Base-by-base conservation (phyloP, 2,113 vertebrate genomes). In the Dunckerocampus dactyliophorus region DNA sequence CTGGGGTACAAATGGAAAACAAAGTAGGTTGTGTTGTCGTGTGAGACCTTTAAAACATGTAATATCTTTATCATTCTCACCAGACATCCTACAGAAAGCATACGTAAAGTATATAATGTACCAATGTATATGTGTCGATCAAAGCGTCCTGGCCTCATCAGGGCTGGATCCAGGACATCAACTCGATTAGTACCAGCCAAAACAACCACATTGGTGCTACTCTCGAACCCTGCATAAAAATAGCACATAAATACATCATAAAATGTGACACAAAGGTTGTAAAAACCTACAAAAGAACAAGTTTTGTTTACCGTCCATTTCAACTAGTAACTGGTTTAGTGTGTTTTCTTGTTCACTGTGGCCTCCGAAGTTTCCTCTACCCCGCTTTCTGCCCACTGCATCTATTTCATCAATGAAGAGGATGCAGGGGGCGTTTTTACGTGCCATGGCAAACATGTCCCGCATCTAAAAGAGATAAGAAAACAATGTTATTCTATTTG, bases 341-440 rank as follows among this genome's bases (percentile, higher is more conserved):
- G 97, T 98, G 84, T 98, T 98, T 78, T 98, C 95, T 80, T 96
- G 95, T 62, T 98, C 94, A 14, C 93, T 96, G 74, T 96, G 93
- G 2, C 90, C 92, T 31, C 93, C 94, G 9, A 92, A 94, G 86
- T 92, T 95, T 59, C 93, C 94, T 46, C 90, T 81, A 63, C 94
- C 95, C 81, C 97, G 89, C 73, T 95, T 98, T 72, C 94, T 92
- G 37, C 96, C 97, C 16, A 99, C 93, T 0, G 95, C 94, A 14
- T 99, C 96, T 2, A 99, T 97, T 81, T 99, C 97, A n/a, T 98
- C 97, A 11, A 99, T 98, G 85, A 98, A 99, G 61, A 99, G 93
- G 81, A 98, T 99, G 84, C 96, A 99, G 0, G 96, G 96, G 17
- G 96, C 95, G 21, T 96, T 94, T 82, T 95, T 96, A 21, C 93